These are phyloP conservation scores for Simalia tracyae DNA, from an alignment of 2,797 vertebrate species.

Conservation along the genomic window DNA sequence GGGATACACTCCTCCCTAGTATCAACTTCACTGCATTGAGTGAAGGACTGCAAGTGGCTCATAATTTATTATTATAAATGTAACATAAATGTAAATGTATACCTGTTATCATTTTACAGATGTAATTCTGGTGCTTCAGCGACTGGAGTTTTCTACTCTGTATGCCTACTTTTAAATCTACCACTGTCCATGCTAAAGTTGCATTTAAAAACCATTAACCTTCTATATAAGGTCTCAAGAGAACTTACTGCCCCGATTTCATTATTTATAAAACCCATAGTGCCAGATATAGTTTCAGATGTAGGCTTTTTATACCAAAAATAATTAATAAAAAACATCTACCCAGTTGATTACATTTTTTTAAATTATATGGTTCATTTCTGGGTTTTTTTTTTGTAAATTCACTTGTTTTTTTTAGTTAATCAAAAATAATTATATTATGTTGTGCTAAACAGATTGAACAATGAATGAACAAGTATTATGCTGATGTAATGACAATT, in stretches of 20 bases:
- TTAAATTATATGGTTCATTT: background rate
- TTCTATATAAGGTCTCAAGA: constrained; percentile 51
- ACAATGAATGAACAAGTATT: background rate
- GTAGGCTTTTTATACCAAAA: constrained; percentile 21
- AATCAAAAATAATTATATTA: background rate
- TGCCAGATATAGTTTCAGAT: constrained; percentile 6
- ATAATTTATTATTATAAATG: background rate
- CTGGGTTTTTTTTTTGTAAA: background rate
- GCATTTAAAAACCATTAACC: constrained; percentile 36
- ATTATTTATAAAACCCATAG: constrained; percentile 3
- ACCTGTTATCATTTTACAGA: background rate
- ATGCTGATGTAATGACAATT: background rate
- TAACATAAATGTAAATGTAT: background rate
- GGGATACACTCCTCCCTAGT: no score
- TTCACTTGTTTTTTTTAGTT: background rate
- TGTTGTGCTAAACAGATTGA: constrained; percentile 12
- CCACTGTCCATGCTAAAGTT: constrained; percentile 45
- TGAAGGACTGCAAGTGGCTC: background rate
- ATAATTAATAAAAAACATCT: background rate
- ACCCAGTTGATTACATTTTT: constrained; percentile 4
- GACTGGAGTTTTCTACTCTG: constrained; percentile 54
- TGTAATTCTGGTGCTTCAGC: constrained; percentile 17
- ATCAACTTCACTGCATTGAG: background rate
- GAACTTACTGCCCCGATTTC: constrained; percentile 24
- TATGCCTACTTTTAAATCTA: constrained; percentile 55